Evolutionary conservation across 53 echinoderm and acorn worm species (phyloP), one percentile per base, ranked within the genome.

Genomic region (Actinopyga echinites): DNA sequence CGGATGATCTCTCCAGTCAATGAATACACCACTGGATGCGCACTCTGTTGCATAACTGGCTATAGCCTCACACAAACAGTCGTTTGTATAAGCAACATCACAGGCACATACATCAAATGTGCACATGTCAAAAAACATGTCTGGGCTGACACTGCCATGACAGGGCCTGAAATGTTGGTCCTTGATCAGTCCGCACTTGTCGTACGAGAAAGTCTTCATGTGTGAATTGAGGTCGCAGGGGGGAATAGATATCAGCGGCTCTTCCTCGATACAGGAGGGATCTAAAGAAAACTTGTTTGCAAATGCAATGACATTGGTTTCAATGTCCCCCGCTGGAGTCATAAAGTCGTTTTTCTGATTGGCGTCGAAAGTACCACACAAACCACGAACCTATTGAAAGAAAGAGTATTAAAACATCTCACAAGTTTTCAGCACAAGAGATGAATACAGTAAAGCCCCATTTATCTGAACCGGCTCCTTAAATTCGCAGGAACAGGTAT

Each of bases 341-440:
- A 90, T 86, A 88, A 91, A 95, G 58, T 95, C 95, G 19, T 95
- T 95, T 65, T 92, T 95, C 57, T 95, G 95, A 81, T 90, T 95
- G 83, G 83, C 84, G 79, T 95, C 95, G 64, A 86, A 95, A 8
- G 95, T 95, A 11, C 95, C 95, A 32, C 95, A 95, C 22, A 95
- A 80, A 71, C 95, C 95, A 49, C 92, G 92, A 13, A 95, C 89
- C 95, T 95, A 59, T 36, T 3, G 8, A 67, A 57, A 40, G 36
- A 22, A 29, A 23, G 4, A 6, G 24, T 25, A n/a, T n/a, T n/a
- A n/a, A n/a, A n/a, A 42, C 0, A 24, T 7, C 1, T 38, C 20
- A 29, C 11, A 6, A 2, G 25, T 25, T 30, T 66, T 33, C 3
- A 66, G 21, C 17, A 24, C 3, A 28, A n/a, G n/a, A n/a, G n/a